These are phyloP conservation scores for Ennomos erosarius DNA, from an alignment of 2,888 invertebrate genomes.

Conservation along the genomic window DNA sequence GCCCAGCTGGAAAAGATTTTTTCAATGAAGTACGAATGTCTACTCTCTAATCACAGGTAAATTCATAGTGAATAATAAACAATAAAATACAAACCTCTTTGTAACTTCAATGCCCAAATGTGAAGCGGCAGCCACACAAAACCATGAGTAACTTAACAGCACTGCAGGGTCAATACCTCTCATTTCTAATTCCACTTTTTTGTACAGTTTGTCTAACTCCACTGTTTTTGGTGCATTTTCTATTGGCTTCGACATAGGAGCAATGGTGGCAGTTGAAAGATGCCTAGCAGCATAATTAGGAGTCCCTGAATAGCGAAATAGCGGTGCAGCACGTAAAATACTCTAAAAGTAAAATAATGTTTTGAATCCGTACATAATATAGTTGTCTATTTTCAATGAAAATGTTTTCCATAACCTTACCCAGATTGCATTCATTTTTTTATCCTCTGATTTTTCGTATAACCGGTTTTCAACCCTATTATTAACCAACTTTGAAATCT, in stretches of 20 bases:
- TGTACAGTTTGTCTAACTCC: slow-evolving; percentile 91
- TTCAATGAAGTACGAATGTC: not conserved
- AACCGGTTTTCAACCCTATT: too few species aligned
- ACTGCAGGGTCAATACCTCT: slow-evolving; percentile 95
- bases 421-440: slow-evolving; percentile 56
- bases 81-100: slow-evolving; percentile 83
- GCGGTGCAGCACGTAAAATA: slow-evolving; percentile 61
- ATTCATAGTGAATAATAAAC: too few species aligned
- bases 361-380: not conserved
- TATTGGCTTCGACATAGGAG: slow-evolving; percentile 51
- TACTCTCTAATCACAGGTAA: too few species aligned
- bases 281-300: slow-evolving; percentile 51
- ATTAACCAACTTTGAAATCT: too few species aligned
- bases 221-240: slow-evolving; percentile 51
- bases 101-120: slow-evolving; percentile 92
- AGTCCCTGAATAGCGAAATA: slow-evolving; percentile 48
- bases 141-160: slow-evolving; percentile 94
- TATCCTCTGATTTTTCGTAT: too few species aligned
- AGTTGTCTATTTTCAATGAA: not conserved
- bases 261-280: slow-evolving; percentile 51
- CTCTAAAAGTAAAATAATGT: slow-evolving; percentile 50
- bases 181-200: slow-evolving; percentile 93
- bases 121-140: slow-evolving; percentile 91
- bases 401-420: slow-evolving; percentile 48
- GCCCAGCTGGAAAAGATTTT: slow-evolving; percentile 86